Evolutionary conservation across 2,797 vertebrate species (phyloP), one percentile per base, ranked within the genome.

Genomic region (Sebastes alutus): DNA sequence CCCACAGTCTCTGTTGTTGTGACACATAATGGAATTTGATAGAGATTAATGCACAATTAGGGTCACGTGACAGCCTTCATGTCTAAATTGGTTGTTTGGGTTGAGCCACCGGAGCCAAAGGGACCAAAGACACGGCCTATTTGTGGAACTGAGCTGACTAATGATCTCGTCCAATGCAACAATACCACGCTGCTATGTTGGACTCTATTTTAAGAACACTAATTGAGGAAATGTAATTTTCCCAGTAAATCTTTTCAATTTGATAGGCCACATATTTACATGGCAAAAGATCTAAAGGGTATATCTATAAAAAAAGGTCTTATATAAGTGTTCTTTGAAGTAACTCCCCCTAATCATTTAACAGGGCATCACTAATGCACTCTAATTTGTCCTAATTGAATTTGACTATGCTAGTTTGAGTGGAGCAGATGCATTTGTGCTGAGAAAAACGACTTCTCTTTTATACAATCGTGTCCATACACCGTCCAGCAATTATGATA

Each of bases 351-450:
- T 81, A 88, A 81, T 88, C 42, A 82, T 85, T 90, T 80, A 91
- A 91, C 72, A 91, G 80, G 71, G 79, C 92, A 80, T 83, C 80
- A 86, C 87, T 92, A 89, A 94, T 92, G 77, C 69, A 54, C 65
- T 79, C 58, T 87, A 87, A 91, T 91, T 86, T 78, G 77, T 77
- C 77, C 66, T 83, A 90, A 91, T 79, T 89, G 77, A 87, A 89
- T 88, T 74, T 90, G 81, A 89, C 71, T 71, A 11, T 75, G 77
- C 70, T 42, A 30, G 66, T 83, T 86, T 81, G 74, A 85, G 68
- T 77, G 61, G 42, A 73, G 66, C 60, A 83, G 80, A 90, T 83
- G 60, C 23, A 71, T 67, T 66, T 81, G 30, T 81, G 55, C 56
- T 69, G 14, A 59, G 42, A 35, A 60, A 56, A 71, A 63, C 6